Conservation (phyloP, 2,113 vertebrate species). For the Coreoperca whiteheadi region DNA sequence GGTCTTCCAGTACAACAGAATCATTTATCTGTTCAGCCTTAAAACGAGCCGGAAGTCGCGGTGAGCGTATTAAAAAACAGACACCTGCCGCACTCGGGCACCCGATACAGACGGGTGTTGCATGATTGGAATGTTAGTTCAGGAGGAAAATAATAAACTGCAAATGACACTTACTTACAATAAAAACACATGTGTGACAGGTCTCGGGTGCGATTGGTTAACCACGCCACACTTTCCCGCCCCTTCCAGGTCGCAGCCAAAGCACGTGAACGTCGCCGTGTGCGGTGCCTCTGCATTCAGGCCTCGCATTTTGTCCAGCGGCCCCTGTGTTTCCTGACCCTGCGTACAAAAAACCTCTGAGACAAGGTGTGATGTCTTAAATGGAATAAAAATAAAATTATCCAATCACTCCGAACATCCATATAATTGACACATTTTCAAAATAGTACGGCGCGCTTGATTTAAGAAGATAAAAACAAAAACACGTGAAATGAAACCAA, state of each 20-base stretch:
- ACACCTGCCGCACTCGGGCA: background rate
- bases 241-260: background rate
- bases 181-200: background rate
- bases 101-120: background rate
- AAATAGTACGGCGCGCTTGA: conserved; percentile 25
- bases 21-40: background rate
- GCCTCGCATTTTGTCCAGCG: background rate
- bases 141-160: background rate
- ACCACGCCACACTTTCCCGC: background rate
- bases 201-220: background rate
- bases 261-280: too few relatives aligned
- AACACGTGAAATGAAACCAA: background rate
- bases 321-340: background rate
- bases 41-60: background rate
- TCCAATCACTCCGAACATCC: background rate
- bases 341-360: conserved; percentile 1
- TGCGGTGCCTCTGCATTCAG: background rate
- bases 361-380: conserved; percentile 14
- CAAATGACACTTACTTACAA: background rate
- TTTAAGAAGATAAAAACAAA: background rate
- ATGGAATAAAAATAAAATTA: background rate
- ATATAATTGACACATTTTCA: conserved; percentile 1
- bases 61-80: background rate
- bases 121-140: background rate
- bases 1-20: too few relatives aligned